A percentile compares a stretch with the other conserved stretches of the same genome.
These are phyloP conservation scores for Meriones psammophilus DNA, from an alignment of 2,797 vertebrate species.

Conservation along the genomic window DNA sequence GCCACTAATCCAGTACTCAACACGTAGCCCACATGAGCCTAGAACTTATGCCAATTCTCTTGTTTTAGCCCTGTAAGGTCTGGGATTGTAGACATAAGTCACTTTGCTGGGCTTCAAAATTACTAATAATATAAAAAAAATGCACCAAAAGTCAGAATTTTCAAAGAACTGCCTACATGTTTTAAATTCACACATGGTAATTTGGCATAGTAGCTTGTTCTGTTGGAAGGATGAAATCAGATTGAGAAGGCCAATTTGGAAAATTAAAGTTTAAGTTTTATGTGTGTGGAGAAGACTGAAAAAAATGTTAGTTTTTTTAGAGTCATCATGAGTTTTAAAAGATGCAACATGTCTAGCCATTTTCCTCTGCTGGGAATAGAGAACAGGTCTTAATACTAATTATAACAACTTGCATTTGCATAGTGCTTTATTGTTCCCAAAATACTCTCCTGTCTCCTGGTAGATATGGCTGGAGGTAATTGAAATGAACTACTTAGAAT, in stretches of 20 bases:
- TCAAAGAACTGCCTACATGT: neutral
- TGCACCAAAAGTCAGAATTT: neutral
- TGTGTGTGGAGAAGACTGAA: slow-evolving; percentile 45
- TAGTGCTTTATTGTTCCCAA: slow-evolving; percentile 68
- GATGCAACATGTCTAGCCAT: slow-evolving; percentile 65
- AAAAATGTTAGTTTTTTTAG: slow-evolving; percentile 61
- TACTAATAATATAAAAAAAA: neutral
- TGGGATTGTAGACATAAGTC: neutral
- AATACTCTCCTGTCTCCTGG: slow-evolving; percentile 71
- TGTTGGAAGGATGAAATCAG: slow-evolving; percentile 28
- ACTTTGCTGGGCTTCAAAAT: neutral
- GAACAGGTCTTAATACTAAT: slow-evolving; percentile 68
- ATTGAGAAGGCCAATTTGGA: slow-evolving; percentile 42
- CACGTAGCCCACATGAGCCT: neutral
- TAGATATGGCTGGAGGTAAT: slow-evolving; percentile 65
- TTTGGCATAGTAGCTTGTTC: slow-evolving; percentile 39
- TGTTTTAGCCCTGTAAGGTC: neutral
- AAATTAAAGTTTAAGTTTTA: slow-evolving; percentile 63
- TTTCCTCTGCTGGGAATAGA: slow-evolving; percentile 60
- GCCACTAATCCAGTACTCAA: neutral
- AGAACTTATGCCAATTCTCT: neutral
- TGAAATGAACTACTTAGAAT: slow-evolving; percentile 68
- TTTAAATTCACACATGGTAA: slow-evolving; percentile 42
- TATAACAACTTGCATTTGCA: slow-evolving; percentile 75
- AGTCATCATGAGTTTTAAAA: slow-evolving; percentile 58